A percentile compares a stretch with the other conserved stretches of the same genome.
These are phyloP conservation scores for Lagodon rhomboides DNA, from an alignment of 2,797 vertebrate species.

Conservation along the genomic window DNA sequence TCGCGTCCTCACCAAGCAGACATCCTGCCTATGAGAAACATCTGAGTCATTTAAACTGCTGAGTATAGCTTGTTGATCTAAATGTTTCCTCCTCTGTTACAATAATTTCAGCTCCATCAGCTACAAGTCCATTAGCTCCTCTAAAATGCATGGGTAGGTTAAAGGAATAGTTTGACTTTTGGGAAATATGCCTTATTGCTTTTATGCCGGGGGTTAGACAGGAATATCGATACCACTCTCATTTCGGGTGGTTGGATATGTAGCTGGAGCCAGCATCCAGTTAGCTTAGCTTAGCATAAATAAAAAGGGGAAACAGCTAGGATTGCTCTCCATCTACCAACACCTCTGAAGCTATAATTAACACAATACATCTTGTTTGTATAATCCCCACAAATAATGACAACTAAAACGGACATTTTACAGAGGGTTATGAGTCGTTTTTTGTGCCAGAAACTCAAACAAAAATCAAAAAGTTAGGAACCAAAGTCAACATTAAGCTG, in stretches of 20 bases:
- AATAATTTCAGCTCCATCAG: background rate
- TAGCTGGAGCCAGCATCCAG: background rate
- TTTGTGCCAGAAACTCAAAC: background rate
- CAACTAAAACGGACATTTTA: background rate
- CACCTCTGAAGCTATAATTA: background rate
- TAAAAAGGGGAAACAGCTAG: background rate
- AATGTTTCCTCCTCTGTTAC: background rate
- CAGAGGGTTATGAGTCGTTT: too few species aligned
- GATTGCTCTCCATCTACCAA: background rate
- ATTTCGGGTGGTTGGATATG: background rate
- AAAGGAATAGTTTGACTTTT: background rate
- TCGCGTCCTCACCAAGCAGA: slow-evolving; percentile 16
- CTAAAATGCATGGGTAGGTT: background rate
- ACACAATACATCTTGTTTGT: background rate
- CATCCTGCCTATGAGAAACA: slow-evolving; percentile 12
- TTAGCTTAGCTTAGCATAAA: slow-evolving; percentile 13
- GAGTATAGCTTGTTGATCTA: background rate
- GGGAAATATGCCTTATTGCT: too few species aligned
- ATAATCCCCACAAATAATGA: background rate
- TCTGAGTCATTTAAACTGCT: slow-evolving; percentile 22
- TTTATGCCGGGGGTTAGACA: too few species aligned
- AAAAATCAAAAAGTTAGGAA: slow-evolving; percentile 8
- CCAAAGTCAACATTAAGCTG: slow-evolving; percentile 37
- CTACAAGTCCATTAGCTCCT: background rate
- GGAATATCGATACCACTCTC: background rate